Evolutionary conservation across 1,140 invertebrate species (phyloP).

Genomic region (Drosophila kohkoa): DNA sequence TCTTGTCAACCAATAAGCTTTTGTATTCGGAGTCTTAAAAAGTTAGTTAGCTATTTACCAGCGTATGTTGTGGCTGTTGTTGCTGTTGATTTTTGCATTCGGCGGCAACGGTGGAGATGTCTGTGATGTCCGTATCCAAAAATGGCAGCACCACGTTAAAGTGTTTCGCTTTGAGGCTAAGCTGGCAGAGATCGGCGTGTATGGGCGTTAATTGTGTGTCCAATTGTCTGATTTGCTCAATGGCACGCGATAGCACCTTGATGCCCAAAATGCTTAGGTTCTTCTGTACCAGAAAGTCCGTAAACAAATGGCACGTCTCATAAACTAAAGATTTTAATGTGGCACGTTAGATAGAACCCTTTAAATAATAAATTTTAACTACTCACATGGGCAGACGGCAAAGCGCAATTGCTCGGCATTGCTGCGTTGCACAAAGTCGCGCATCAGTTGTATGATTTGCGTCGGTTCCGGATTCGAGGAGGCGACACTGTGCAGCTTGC

Average conservation of each 20-base stretch:
- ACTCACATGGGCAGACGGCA: slow-evolving; percentile 94
- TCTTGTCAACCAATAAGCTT: no score
- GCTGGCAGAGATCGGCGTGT: slow-evolving; percentile 96
- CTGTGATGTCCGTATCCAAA: slow-evolving; percentile 95
- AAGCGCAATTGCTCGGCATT: slow-evolving; percentile 95
- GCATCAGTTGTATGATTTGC: slow-evolving; percentile 82
- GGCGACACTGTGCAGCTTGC: slow-evolving; percentile 88
- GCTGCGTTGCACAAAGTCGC: slow-evolving; percentile 93
- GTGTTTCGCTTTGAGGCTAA: slow-evolving; percentile 96
- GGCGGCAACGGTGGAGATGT: slow-evolving; percentile 88
- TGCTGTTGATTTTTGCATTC: slow-evolving; percentile 74
- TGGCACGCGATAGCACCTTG: slow-evolving; percentile 92
- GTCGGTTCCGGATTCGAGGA: slow-evolving; percentile 80
- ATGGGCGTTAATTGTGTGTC: slow-evolving; percentile 96
- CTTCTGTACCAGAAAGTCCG: slow-evolving; percentile 91
- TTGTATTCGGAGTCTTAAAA: no score
- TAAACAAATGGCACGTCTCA: slow-evolving; percentile 94
- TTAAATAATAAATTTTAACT: background rate
- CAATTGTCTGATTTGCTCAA: slow-evolving; percentile 94
- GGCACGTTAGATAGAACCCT: background rate
- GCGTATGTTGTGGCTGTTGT: slow-evolving; percentile 68
- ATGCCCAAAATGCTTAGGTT: slow-evolving; percentile 93
- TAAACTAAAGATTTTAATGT: slow-evolving; percentile 88
- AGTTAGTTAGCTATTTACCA: slow-evolving; percentile 22
- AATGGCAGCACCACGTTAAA: slow-evolving; percentile 96